Evolutionary conservation across 2,888 invertebrate species (phyloP), one percentile per base, ranked within the genome.

Genomic region (Rhabditoides inermis): DNA sequence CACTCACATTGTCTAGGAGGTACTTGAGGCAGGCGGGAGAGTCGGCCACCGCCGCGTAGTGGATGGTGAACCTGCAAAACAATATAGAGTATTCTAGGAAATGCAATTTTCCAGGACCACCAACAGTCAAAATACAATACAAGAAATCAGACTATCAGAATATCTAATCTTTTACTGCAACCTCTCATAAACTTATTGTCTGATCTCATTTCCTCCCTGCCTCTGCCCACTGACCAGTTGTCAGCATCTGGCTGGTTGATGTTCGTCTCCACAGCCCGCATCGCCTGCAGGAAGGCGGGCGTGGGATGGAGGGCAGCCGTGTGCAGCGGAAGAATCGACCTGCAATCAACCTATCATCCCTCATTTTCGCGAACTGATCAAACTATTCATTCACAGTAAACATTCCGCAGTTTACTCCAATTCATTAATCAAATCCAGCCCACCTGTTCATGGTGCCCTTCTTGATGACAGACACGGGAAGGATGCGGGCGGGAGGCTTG

Each of bases 1-100:
- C n/a, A n/a, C n/a, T n/a, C n/a, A n/a, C 60, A 30, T 62, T 59
- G n/a, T 56, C 57, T 35, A 63, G 27, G 7, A 63, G 54, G 49
- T 51, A 76, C 57, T 81, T 78, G 37, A 82, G 63, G 0, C 81
- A 79, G 4, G 73, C 79, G 3, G 79, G 73, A n/a, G 53, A 77
- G 46, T 77, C 76, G 61, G 81, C 81, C 2, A 77, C 81, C 5
- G 82, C 79, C 12, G 82, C 82, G 70, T 80, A 82, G 66, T 82
- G 82, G 44, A 81, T 77, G 0, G 80, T 68, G 51, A 63, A 63
- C 58, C 56, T 60, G 37, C 22, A 23, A 40, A n/a, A n/a, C n/a
- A n/a, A n/a, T n/a, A n/a, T n/a, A n/a, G n/a, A n/a, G n/a, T n/a
- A n/a, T n/a, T n/a, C n/a, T n/a, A n/a, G n/a, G n/a, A n/a, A n/a